phyloP scores from a whole-genome alignment of 2,888 invertebrate genomes.

The Bibio marci region DNA sequence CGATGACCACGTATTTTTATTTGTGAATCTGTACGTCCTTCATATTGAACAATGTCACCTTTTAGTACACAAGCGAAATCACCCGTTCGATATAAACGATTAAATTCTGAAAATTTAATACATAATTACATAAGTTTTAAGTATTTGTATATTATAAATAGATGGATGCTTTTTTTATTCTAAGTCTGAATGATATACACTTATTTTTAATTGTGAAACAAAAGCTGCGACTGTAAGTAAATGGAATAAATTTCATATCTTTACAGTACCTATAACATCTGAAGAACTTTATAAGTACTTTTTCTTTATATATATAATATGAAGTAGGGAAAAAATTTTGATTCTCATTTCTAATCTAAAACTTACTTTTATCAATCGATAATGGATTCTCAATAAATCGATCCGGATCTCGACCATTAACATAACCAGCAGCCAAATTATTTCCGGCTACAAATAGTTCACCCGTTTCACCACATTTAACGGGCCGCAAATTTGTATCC shows the following conservation, averaged over 20 bases:
- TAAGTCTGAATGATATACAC: too few relatives aligned
- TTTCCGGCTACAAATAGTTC: constrained; percentile 68
- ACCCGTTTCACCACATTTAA: constrained; percentile 56
- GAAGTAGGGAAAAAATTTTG: too few relatives aligned
- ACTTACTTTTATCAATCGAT: constrained; percentile 41
- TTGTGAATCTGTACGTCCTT: constrained; percentile 74
- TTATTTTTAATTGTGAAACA: too few relatives aligned
- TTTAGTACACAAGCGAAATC: constrained; percentile 62
- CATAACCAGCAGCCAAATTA: constrained; percentile 68
- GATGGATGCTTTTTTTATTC: too few relatives aligned
- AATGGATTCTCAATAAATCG: constrained; percentile 62
- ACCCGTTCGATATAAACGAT: constrained; percentile 64
- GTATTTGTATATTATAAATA: too few relatives aligned
- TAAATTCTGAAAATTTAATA: constrained; percentile 34
- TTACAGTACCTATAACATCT: too few relatives aligned
- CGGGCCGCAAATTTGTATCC: constrained; percentile 53
- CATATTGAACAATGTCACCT: constrained; percentile 47
- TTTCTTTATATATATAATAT: too few relatives aligned
- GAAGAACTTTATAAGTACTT: too few relatives aligned
- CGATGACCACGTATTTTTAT: constrained; percentile 74
- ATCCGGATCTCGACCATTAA: constrained; percentile 53
- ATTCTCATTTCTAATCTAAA: not conserved
- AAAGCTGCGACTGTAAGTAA: too few relatives aligned
- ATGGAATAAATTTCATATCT: too few relatives aligned
- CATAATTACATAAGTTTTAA: too few relatives aligned